These are phyloP conservation scores for Leptodactylus fuscus DNA, from an alignment of 2,113 vertebrate genomes.

Conservation along the genomic window DNA sequence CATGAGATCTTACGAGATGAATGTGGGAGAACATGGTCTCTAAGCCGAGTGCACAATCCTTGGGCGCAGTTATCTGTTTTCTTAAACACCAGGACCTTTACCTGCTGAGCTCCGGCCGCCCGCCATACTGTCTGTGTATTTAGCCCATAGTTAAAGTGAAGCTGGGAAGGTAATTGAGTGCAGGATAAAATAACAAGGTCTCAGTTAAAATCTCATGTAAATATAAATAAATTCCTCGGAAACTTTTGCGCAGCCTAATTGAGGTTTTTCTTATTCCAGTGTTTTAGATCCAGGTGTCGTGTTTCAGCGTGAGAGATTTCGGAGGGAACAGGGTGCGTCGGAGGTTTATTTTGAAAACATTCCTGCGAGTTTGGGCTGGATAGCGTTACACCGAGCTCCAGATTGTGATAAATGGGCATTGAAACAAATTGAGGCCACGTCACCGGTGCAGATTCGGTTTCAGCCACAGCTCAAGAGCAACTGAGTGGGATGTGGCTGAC, in stretches of 20 bases:
- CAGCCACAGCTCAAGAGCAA: background rate
- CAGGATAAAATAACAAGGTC: constrained; percentile 55
- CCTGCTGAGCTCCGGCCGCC: constrained; percentile 13
- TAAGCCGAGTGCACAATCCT: background rate
- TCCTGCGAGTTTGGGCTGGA: constrained; percentile 26
- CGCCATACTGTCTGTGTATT: constrained; percentile 43
- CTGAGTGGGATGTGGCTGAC: background rate
- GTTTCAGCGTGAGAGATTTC: constrained; percentile 48
- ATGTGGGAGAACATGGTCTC: background rate
- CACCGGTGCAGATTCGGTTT: constrained; percentile 17
- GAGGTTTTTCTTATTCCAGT: constrained; percentile 47
- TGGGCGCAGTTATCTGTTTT: constrained; percentile 33
- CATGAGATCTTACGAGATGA: background rate
- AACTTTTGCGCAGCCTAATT: constrained; percentile 44
- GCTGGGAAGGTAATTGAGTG: constrained; percentile 49
- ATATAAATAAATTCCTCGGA: constrained; percentile 43
- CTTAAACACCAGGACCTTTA: constrained; percentile 16
- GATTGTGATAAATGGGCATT: constrained; percentile 38
- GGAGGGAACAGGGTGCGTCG: constrained; percentile 1
- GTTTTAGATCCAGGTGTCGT: constrained; percentile 30
- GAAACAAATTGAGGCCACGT: constrained; percentile 52
- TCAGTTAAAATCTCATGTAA: constrained; percentile 32
- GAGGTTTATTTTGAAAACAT: constrained; percentile 56
- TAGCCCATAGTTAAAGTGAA: constrained; percentile 16
- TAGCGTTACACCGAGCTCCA: constrained; percentile 13